These are phyloP conservation scores for Geopemphigus sp. DNA, from an alignment of 1,140 invertebrate species.

Conservation along the genomic window DNA sequence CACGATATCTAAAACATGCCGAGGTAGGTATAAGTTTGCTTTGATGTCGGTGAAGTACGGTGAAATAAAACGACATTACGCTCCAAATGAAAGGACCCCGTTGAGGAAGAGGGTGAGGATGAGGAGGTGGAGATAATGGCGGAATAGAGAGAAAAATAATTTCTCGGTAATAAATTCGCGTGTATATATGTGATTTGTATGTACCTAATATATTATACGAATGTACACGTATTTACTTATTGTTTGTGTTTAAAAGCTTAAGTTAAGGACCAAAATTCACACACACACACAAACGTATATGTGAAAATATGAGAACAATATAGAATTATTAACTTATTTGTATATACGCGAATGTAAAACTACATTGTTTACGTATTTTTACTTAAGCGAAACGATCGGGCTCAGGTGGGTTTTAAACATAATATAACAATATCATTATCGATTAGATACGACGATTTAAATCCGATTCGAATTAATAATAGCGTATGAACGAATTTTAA, in stretches of 20 bases:
- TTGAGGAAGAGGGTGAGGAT: too few species aligned
- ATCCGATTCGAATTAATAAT: too few species aligned
- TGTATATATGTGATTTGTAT: neutral
- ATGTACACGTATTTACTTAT: neutral
- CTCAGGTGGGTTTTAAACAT: too few species aligned
- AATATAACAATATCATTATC: too few species aligned
- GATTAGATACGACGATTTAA: too few species aligned
- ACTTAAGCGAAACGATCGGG: too few species aligned
- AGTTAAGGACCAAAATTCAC: neutral
- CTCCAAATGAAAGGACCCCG: neutral
- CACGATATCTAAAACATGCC: slow-evolving; percentile 20
- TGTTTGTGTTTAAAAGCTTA: neutral
- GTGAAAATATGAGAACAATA: too few species aligned
- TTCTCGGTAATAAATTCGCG: neutral
- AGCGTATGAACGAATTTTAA: too few species aligned
- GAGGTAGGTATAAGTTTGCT: neutral
- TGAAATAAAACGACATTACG: slow-evolving; percentile 11
- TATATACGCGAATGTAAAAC: too few species aligned
- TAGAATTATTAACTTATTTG: too few species aligned
- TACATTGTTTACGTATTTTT: too few species aligned
- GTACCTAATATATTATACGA: neutral
- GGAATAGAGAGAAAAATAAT: neutral
- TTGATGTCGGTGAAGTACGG: slow-evolving; percentile 11
- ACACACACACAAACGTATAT: too few species aligned
- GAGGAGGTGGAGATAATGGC: neutral